phyloP scores from a whole-genome alignment of 2,113 vertebrate species.

The Stegastes partitus region DNA sequence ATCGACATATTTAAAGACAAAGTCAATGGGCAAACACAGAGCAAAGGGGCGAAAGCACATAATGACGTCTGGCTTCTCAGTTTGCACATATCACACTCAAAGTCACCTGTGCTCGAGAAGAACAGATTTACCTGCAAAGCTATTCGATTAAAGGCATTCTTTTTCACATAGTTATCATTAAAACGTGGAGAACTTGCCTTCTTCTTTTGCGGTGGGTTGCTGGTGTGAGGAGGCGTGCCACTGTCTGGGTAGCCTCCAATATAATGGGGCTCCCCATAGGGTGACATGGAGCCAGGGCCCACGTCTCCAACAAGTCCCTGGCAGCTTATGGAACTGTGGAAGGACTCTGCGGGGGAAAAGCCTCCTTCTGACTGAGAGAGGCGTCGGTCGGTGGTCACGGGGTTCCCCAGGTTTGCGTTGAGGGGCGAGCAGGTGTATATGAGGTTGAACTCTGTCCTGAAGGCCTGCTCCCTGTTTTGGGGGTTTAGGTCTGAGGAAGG shows the following conservation, averaged over 20 bases:
- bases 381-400: slow-evolving; percentile 87
- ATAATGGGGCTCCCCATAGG: slow-evolving; percentile 89
- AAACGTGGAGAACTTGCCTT: slow-evolving; percentile 89
- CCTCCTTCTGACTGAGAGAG: slow-evolving; percentile 89
- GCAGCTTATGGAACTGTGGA: slow-evolving; percentile 87
- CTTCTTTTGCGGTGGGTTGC: slow-evolving; percentile 97
- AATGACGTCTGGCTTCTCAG: slow-evolving; percentile 36
- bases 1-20: slow-evolving; percentile 37
- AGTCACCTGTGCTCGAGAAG: background rate
- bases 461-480: slow-evolving; percentile 91
- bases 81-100: slow-evolving; percentile 51
- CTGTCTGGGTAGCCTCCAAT: slow-evolving; percentile 83
- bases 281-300: slow-evolving; percentile 88
- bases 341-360: slow-evolving; percentile 92
- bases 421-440: slow-evolving; percentile 99
- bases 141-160: background rate
- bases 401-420: slow-evolving; percentile 92
- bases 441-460: slow-evolving; percentile 99
- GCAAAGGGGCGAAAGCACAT: slow-evolving; percentile 54
- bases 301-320: slow-evolving; percentile 90
- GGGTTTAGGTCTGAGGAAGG: slow-evolving; percentile 81
- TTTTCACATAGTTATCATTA: background rate
- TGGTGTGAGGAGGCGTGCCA: slow-evolving; percentile 88
- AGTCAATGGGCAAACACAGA: slow-evolving; percentile 52
- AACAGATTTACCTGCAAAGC: too few species aligned